Evolutionary conservation across 64 coral and sea anemone species (phyloP).

Genomic region (Stylophora pistillata): DNA sequence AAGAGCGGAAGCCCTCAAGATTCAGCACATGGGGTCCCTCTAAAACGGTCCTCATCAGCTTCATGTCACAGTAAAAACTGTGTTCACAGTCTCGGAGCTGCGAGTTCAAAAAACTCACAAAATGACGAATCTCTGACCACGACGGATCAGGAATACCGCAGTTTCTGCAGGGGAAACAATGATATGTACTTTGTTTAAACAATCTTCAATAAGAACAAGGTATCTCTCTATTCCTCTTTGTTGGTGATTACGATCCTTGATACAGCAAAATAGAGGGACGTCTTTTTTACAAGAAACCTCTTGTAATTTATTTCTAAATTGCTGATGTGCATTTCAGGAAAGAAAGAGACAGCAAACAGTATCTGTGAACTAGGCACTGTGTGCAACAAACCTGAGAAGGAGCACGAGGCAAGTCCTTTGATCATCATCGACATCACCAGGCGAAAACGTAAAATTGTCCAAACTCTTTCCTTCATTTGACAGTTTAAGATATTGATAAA

Average conservation of each 20-base stretch:
- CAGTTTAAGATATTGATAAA: conserved; percentile 50
- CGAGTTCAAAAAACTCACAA: conserved; percentile 60
- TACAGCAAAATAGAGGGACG: too few relatives aligned
- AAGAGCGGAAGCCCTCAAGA: conserved; percentile 69
- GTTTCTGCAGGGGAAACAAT: conserved; percentile 7
- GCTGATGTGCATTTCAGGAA: not conserved
- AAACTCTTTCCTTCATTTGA: not conserved
- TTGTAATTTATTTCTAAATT: too few relatives aligned
- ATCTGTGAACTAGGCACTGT: too few relatives aligned
- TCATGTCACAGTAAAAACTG: conserved; percentile 47
- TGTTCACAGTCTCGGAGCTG: conserved; percentile 66
- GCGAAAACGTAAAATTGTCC: conserved; percentile 9
- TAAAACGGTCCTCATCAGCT: conserved; percentile 4
- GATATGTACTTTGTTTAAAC: not conserved
- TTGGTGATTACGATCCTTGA: too few relatives aligned
- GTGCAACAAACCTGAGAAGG: conserved; percentile 44
- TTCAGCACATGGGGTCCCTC: conserved; percentile 2
- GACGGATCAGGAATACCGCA: conserved; percentile 70
- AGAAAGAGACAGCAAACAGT: too few relatives aligned
- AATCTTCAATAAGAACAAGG: too few relatives aligned
- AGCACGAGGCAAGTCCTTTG: conserved; percentile 30
- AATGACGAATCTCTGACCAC: conserved; percentile 67
- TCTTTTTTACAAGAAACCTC: too few relatives aligned
- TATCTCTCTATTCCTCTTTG: too few relatives aligned
- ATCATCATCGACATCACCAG: conserved; percentile 1